Conservation (phyloP, 2,113 vertebrate genomes). For the Chitala chitala region DNA sequence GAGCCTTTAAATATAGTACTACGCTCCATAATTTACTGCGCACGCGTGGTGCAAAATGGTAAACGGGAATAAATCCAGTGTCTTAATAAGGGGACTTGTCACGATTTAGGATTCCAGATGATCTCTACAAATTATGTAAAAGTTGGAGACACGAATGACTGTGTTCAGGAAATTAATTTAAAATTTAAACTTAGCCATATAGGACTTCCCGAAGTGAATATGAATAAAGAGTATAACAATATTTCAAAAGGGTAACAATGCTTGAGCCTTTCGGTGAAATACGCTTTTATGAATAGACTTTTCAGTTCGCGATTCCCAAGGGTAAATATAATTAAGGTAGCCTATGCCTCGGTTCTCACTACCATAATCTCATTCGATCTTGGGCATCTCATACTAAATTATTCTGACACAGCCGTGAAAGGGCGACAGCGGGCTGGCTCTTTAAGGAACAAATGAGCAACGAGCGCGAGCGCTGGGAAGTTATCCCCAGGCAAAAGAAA, state of each 20-base stretch:
- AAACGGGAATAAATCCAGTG: not conserved
- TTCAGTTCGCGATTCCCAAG: not conserved
- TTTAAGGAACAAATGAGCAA: constrained; percentile 60
- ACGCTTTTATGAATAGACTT: constrained; percentile 15
- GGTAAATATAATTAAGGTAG: constrained; percentile 23
- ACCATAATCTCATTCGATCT: constrained; percentile 29
- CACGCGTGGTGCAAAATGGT: not conserved
- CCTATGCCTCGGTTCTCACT: constrained; percentile 8
- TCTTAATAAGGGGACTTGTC: not conserved
- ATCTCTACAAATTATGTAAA: not conserved
- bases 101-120: constrained; percentile 3
- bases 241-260: constrained; percentile 7
- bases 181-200: constrained; percentile 5
- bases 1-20: not conserved
- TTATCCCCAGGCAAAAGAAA: constrained; percentile 55
- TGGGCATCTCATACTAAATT: constrained; percentile 23
- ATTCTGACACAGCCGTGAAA: constrained; percentile 38
- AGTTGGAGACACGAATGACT: too few relatives aligned
- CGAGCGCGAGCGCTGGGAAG: constrained; percentile 56
- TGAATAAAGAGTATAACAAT: constrained; percentile 6
- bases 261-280: constrained; percentile 7
- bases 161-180: not conserved
- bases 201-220: not conserved
- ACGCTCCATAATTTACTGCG: not conserved
- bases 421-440: constrained; percentile 42